Percentiles rank a stretch among this genome's conserved stretches.
These are phyloP conservation scores for Guaruba guarouba DNA, from an alignment of 2,113 vertebrate species.

Conservation along the genomic window DNA sequence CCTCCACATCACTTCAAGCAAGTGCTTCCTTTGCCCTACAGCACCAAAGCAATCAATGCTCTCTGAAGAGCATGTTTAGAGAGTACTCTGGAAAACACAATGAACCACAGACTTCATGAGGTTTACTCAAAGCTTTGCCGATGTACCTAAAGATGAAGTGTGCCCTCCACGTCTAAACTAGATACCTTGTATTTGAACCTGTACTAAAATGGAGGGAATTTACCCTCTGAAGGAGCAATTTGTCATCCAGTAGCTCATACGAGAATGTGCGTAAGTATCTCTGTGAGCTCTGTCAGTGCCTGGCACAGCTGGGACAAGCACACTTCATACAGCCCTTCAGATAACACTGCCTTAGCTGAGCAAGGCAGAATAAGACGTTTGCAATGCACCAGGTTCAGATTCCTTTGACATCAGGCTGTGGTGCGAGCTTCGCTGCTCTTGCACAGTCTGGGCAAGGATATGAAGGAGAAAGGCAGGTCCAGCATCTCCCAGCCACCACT, in stretches of 20 bases:
- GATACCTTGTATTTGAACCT: neutral
- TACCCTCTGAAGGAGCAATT: neutral
- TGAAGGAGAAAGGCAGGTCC: neutral
- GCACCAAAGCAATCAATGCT: neutral
- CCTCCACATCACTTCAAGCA: neutral
- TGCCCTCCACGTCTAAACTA: neutral
- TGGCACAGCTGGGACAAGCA: neutral
- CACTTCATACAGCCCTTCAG: neutral
- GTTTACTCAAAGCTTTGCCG: neutral
- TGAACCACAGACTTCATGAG: neutral
- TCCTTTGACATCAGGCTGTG: neutral
- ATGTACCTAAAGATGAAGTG: neutral
- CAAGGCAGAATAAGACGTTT: neutral
- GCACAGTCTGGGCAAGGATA: accelerated
- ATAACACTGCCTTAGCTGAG: neutral
- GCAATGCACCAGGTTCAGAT: neutral
- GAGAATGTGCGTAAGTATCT: neutral
- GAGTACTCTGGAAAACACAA: neutral
- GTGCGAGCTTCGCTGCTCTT: neutral
- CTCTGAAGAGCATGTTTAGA: neutral
- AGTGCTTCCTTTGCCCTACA: neutral
- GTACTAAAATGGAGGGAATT: neutral
- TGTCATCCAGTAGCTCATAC: neutral
- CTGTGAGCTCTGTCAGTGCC: neutral
- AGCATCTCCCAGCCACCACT: accelerated